Evolutionary conservation across 2,888 invertebrate genomes (phyloP), one percentile per base, ranked within the genome.

Genomic region (Lobophora halterata): DNA sequence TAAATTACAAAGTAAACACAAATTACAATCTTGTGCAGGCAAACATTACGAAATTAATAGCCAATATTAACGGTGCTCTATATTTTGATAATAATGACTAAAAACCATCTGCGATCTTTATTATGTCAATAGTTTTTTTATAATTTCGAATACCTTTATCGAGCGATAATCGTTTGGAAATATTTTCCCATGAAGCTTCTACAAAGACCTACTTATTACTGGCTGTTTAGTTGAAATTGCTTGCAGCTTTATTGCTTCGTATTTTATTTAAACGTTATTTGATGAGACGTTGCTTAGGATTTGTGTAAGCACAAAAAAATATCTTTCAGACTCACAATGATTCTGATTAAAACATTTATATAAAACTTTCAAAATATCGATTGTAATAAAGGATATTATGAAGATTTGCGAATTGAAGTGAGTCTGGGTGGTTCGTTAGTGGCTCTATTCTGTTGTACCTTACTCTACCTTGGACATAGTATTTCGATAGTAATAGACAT

Each of bases 71-170:
- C 40, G 45, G 43, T 55, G 55, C 46, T 61, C 5, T 23, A 5
- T 50, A 53, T 49, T 48, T 55, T 64, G n/a, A n/a, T n/a, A n/a
- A 65, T 74, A 71, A 67, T 62, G 62, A 58, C 49, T 58, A 69
- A 57, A 54, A 46, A 62, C 44, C 38, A 53, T 61, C 60, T 61
- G 61, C 60, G 41, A 73, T 70, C 68, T 78, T 36, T 73, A 79
- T 81, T 69, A 74, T 64, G 59, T 70, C 70, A 71, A 80, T 81
- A 79, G 75, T 76, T 67, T 67, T n/a, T 73, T 66, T 66, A 63
- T 60, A 52, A 66, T 63, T 52, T 55, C 52, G 49, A 74, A 79
- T 74, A 72, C 57, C 48, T 48, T 64, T 58, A 64, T 65, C 57
- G 55, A 49, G 24, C 39, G 55, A 61, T 78, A 73, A 80, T 79